A percentile compares a stretch with the other conserved stretches of the same genome.
Conservation (phyloP, 2,113 vertebrate genomes). For the Ammospiza nelsoni region DNA sequence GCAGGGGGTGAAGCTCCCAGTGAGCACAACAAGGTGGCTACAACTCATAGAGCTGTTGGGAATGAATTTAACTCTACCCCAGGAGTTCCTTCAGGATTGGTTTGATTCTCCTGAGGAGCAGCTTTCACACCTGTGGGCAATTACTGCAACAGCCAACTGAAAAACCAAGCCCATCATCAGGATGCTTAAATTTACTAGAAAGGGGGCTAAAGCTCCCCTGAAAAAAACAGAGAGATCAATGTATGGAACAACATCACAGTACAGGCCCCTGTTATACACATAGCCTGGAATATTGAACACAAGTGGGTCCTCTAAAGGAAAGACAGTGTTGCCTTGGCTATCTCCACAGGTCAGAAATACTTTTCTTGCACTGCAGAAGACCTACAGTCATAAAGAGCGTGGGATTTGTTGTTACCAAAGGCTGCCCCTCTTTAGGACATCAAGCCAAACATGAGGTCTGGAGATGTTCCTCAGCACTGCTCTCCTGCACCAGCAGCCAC, state of each 20-base stretch:
- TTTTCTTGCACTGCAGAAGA: not conserved
- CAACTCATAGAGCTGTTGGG: not conserved
- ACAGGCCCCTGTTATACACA: rapidly evolving
- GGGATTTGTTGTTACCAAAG: rapidly evolving
- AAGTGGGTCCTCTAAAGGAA: not conserved
- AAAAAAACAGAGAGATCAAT: not conserved
- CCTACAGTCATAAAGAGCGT: not conserved
- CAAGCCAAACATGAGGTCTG: not conserved
- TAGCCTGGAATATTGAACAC: not conserved
- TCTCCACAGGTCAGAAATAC: not conserved
- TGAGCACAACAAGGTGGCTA: not conserved
- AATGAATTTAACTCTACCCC: not conserved
- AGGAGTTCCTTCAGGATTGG: not conserved
- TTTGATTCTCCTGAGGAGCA: not conserved
- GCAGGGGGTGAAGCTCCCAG: not conserved
- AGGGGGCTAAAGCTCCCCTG: not conserved
- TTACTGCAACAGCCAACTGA: not conserved
- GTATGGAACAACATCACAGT: rapidly evolving
- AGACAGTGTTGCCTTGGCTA: rapidly evolving
- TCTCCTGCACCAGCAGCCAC: rapidly evolving
- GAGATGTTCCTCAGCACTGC: rapidly evolving
- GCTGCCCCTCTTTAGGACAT: not conserved
- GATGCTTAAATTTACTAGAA: not conserved
- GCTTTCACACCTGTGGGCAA: not conserved
- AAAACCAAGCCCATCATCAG: not conserved